These are phyloP conservation scores for Sisor rabdophorus DNA, from an alignment of 2,113 vertebrate species.

Conservation along the genomic window DNA sequence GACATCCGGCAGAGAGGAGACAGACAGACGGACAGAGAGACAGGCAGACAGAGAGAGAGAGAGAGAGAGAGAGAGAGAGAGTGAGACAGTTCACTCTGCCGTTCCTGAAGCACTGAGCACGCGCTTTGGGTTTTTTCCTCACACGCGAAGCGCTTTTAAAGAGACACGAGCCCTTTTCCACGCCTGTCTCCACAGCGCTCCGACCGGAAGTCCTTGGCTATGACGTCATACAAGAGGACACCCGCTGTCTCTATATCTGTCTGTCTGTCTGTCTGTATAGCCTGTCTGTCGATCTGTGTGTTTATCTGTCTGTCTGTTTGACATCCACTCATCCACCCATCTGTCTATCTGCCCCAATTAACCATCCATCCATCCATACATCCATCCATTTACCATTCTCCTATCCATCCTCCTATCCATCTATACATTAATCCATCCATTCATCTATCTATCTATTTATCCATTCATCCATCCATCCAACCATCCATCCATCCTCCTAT, in stretches of 20 bases:
- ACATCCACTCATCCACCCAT: too few species aligned
- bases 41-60: constrained; percentile 53
- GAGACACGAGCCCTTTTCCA: constrained; percentile 22
- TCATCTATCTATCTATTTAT: too few species aligned
- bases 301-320: neutral
- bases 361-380: neutral
- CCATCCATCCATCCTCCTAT: too few species aligned
- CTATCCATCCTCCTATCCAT: neutral
- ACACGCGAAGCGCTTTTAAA: constrained; percentile 16
- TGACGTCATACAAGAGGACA: neutral
- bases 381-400: too few species aligned
- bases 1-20: neutral
- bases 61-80: constrained; percentile 49
- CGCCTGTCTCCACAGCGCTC: constrained; percentile 5
- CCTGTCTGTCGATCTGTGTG: too few species aligned
- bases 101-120: constrained; percentile 19
- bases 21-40: constrained; percentile 20
- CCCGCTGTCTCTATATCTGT: neutral
- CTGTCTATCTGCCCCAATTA: neutral
- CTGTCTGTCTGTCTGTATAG: neutral
- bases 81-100: constrained; percentile 46
- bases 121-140: constrained; percentile 22
- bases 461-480: too few species aligned
- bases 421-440: neutral
- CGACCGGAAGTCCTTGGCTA: constrained; percentile 11